phyloP scores from a whole-genome alignment of 2,888 invertebrate species.

The Thyatira batis region DNA sequence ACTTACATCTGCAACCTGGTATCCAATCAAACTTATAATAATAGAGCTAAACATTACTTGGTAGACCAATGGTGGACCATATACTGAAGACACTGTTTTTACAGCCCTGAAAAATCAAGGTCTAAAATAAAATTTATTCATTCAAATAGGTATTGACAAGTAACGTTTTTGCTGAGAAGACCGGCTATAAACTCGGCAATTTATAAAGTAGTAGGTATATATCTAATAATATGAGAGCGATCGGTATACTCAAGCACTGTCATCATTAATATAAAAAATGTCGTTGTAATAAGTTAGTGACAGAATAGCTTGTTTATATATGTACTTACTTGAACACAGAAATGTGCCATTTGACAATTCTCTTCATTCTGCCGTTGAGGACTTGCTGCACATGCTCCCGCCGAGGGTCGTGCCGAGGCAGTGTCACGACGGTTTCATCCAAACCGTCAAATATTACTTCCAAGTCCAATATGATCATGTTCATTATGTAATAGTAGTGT shows the following conservation, averaged over 20 bases:
- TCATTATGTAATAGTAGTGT: conserved; percentile 53
- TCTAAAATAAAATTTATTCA: conserved; percentile 11
- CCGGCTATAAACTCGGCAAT: too few species aligned
- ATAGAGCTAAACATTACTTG: conserved; percentile 54
- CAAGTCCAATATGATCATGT: conserved; percentile 54
- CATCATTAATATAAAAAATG: too few species aligned
- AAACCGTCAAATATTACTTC: conserved; percentile 54
- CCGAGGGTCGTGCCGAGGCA: conserved; percentile 32
- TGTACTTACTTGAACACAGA: conserved; percentile 48
- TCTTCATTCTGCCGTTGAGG: conserved; percentile 45
- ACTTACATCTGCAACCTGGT: conserved; percentile 59
- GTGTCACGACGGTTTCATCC: conserved; percentile 40
- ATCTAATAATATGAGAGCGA: too few species aligned
- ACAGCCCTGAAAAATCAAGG: conserved; percentile 44
- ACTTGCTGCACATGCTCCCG: conserved; percentile 36
- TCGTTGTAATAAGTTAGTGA: too few species aligned
- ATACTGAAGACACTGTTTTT: conserved; percentile 44
- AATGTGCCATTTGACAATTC: conserved; percentile 57
- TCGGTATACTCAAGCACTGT: too few species aligned
- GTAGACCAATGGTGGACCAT: conserved; percentile 53
- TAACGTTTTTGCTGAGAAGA: too few species aligned
- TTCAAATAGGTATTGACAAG: too few species aligned
- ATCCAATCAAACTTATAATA: conserved; percentile 50
- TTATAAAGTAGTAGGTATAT: too few species aligned
- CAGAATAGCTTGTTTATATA: neutral